A percentile compares a stretch with the other conserved stretches of the same genome.
phyloP scores from a whole-genome alignment of 2,888 invertebrate species.

The Bimastos eiseni region DNA sequence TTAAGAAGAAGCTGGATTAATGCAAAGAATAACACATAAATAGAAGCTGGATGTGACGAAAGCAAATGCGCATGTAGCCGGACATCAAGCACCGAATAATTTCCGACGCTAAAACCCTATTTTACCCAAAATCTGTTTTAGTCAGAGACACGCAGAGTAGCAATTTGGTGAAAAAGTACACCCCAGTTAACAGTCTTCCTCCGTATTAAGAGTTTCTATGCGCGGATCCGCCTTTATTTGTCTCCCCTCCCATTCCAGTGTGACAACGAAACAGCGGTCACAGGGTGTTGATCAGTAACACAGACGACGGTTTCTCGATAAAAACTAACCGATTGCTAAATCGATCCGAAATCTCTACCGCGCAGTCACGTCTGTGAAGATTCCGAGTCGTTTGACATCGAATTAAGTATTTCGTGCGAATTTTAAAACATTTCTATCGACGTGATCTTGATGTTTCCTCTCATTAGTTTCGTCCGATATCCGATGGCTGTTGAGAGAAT shows the following conservation, averaged over 20 bases:
- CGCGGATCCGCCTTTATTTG: neutral
- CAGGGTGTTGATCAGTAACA: neutral
- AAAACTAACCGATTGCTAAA: neutral
- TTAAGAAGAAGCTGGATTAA: too few species aligned
- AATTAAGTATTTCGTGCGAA: neutral
- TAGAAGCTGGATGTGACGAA: too few species aligned
- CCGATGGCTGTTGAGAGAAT: too few species aligned
- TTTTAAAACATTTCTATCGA: neutral
- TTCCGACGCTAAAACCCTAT: too few species aligned
- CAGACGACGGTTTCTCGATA: neutral
- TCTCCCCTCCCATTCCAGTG: neutral
- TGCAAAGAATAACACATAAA: too few species aligned
- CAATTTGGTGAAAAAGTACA: neutral
- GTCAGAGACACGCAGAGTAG: neutral
- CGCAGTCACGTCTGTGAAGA: neutral
- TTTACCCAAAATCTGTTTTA: neutral
- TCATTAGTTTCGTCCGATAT: neutral
- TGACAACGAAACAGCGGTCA: neutral
- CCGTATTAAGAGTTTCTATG: neutral
- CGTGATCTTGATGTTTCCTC: neutral
- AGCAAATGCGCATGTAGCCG: too few species aligned
- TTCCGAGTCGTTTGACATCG: neutral
- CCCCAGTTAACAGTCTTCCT: neutral
- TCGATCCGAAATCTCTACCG: neutral
- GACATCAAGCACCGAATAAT: too few species aligned